Conservation (phyloP, 2,888 invertebrate genomes). For the Salticus scenicus region DNA sequence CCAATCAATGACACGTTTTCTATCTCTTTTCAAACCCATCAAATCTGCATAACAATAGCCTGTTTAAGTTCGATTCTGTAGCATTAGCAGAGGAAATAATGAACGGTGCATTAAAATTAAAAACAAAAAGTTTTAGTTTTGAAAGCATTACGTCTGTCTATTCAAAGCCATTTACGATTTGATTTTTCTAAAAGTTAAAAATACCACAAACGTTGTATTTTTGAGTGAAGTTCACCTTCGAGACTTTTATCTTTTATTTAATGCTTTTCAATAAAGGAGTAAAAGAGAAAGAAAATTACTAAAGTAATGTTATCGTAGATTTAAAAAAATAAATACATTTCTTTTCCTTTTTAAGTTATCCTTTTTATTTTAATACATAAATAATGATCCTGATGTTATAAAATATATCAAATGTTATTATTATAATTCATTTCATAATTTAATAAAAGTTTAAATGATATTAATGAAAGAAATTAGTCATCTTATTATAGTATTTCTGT, state of each 20-base stretch:
- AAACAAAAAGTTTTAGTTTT: constrained; percentile 48
- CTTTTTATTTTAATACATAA: no score
- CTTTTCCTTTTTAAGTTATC: no score
- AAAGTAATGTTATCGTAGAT: no score
- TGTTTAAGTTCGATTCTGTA: constrained; percentile 49
- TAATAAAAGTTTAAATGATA: no score
- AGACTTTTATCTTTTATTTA: neutral
- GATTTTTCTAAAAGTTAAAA: constrained; percentile 18
- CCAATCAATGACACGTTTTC: constrained; percentile 58
- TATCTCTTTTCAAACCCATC: constrained; percentile 48
- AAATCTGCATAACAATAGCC: constrained; percentile 65
- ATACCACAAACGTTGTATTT: neutral
- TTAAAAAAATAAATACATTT: no score
- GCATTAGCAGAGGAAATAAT: constrained; percentile 43
- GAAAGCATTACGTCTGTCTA: constrained; percentile 33
- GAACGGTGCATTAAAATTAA: constrained; percentile 42
- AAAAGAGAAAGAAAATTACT: no score
- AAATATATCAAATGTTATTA: no score
- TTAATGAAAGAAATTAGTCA: no score
- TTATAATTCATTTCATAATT: no score
- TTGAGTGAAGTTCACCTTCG: neutral
- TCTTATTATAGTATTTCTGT: no score
- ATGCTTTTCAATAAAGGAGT: neutral
- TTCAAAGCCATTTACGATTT: constrained; percentile 18
- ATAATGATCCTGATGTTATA: no score